phyloP scores from a whole-genome alignment of 2,797 vertebrate genomes.

The Pipistrellus pygmaeus region DNA sequence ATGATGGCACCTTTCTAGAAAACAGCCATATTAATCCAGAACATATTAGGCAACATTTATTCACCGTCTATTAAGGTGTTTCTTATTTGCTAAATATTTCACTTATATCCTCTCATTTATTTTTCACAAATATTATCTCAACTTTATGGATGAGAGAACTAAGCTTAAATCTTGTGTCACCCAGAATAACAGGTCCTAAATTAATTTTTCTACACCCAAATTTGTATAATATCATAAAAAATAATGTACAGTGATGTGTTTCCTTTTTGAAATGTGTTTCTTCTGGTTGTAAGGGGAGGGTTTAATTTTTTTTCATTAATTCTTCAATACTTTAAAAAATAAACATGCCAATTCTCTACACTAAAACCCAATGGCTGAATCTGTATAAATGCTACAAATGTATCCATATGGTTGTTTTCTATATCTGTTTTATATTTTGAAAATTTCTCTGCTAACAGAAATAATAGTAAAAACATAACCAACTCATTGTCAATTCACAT shows the following conservation, averaged over 20 bases:
- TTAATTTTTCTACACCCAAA: not conserved
- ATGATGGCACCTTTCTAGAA: not conserved
- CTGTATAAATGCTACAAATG: constrained; percentile 51
- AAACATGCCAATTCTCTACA: fast-evolving
- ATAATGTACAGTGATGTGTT: not conserved
- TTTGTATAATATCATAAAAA: constrained; percentile 50
- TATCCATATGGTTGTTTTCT: constrained; percentile 20
- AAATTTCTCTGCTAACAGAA: constrained; percentile 1
- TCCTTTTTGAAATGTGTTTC: not conserved
- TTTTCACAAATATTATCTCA: not conserved
- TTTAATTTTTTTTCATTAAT: constrained; percentile 43
- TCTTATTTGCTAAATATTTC: constrained; percentile 11
- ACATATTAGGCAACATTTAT: not conserved
- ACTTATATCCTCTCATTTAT: not conserved
- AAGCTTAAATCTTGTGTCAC: not conserved
- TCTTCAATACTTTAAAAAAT: not conserved
- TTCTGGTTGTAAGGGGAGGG: not conserved
- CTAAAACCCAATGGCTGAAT: not conserved
- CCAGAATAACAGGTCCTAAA: not conserved
- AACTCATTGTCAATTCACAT: not conserved
- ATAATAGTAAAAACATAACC: not conserved
- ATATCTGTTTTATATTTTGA: constrained; percentile 31
- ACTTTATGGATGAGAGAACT: not conserved
- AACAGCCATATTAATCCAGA: constrained; percentile 2
- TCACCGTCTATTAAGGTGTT: not conserved